Evolutionary conservation across 2,113 vertebrate genomes (phyloP), one percentile per base, ranked within the genome.

Genomic region (Ascaphus truei): DNA sequence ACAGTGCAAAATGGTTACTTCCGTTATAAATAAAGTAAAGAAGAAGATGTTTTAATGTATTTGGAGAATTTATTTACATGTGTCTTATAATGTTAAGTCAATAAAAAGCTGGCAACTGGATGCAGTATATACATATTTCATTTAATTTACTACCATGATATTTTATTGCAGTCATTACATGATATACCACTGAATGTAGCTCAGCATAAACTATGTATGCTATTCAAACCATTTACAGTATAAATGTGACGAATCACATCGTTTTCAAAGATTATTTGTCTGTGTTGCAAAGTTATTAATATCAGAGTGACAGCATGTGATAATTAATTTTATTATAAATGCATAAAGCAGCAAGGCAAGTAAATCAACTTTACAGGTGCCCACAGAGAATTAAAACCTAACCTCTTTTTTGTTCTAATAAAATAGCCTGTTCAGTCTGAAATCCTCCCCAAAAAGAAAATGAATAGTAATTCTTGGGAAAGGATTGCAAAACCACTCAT

Each of bases 301-400:
- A 71, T 77, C 69, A 79, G 73, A 67, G 43, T 75, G 37, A 59
- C 27, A 65, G 20, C 31, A 31, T 67, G 71, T 36, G 74, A 8
- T 62, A 74, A 80, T 77, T 77, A 78, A 73, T 77, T 60, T 67
- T 79, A 71, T 76, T 79, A 74, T 75, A 80, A 66, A 75, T 41
- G 37, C 13, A 30, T 25, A 72, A 77, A 53, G 2, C 20, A 72
- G 29, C 36, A 68, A 76, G 9, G 11, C 56, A 56, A 74, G 37
- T 72, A 80, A 79, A 77, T 79, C 75, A 69, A 29, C 69, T 81
- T 61, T 75, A 63, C 37, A 73, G 53, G 75, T 22, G 23, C 72
- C 66, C 20, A 51, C 34, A 13, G 63, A 66, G 57, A 30, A 73
- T 64, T 72, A 57, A 68, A 73, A 8, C 6, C 26, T 36, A 74